These are phyloP conservation scores for Engraulis encrasicolus DNA, from an alignment of 2,113 vertebrate genomes.

Conservation along the genomic window DNA sequence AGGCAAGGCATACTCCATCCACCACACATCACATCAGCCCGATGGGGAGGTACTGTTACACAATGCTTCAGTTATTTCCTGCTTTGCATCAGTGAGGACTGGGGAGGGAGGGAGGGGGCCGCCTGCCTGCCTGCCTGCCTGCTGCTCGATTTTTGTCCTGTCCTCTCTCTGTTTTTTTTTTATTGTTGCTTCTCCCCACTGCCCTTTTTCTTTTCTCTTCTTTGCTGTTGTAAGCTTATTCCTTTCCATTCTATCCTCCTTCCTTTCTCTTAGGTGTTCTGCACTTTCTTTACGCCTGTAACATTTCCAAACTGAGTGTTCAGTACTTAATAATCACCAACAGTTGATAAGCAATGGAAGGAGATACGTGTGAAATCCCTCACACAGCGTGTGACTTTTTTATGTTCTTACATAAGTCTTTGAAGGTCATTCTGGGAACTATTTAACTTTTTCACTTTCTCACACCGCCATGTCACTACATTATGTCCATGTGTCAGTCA, in stretches of 20 bases:
- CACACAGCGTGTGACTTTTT: background rate
- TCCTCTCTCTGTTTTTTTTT: too few relatives aligned
- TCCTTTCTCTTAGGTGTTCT: too few relatives aligned
- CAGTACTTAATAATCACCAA: background rate
- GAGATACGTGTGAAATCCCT: background rate
- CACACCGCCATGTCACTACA: background rate
- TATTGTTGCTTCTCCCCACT: background rate
- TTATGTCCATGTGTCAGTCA: background rate
- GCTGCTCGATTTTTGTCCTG: constrained; percentile 11
- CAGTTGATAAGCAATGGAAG: background rate
- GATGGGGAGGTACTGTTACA: constrained; percentile 55
- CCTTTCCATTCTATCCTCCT: constrained; percentile 32
- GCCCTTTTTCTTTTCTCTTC: background rate
- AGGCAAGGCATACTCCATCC: background rate
- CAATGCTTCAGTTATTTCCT: constrained; percentile 57
- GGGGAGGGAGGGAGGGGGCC: constrained; percentile 21
- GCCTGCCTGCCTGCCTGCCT: too few relatives aligned
- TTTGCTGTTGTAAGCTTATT: too few relatives aligned
- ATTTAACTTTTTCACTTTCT: too few relatives aligned
- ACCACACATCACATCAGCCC: constrained; percentile 24
- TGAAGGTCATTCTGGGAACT: background rate
- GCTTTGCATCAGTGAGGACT: constrained; percentile 31
- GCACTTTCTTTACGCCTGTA: too few relatives aligned
- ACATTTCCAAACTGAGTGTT: background rate
- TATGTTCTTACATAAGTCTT: background rate